Percentiles rank a stretch among this genome's conserved stretches.
Evolutionary conservation across 1,140 invertebrate species (phyloP).

Genomic region (Aplysia californica): DNA sequence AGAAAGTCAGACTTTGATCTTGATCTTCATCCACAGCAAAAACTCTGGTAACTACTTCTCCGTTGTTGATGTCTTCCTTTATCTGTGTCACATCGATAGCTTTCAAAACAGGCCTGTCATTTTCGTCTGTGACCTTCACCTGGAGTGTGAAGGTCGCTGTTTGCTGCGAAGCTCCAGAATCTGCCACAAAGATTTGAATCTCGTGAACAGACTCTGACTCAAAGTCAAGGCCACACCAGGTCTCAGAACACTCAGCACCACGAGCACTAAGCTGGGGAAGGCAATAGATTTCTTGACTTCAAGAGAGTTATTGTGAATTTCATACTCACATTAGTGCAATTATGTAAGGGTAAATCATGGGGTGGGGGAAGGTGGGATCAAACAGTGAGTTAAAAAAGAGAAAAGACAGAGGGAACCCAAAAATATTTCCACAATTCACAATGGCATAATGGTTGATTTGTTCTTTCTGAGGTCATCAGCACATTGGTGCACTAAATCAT

Average conservation of each 20-base stretch:
- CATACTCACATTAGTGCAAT: too few species aligned
- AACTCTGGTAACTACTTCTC: slow-evolving; percentile 26
- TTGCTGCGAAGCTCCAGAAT: slow-evolving; percentile 12
- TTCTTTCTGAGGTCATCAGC: too few species aligned
- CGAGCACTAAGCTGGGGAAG: neutral
- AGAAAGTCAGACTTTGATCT: slow-evolving; percentile 25
- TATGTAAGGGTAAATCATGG: too few species aligned
- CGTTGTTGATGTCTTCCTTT: slow-evolving; percentile 26
- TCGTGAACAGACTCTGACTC: slow-evolving; percentile 28
- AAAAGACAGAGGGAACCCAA: too few species aligned
- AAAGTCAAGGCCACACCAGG: slow-evolving; percentile 39
- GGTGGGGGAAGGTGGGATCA: too few species aligned
- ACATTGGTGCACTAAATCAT: too few species aligned
- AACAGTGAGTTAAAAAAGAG: too few species aligned
- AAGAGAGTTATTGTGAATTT: too few species aligned
- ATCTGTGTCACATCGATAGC: slow-evolving; percentile 22
- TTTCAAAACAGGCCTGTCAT: slow-evolving; percentile 36
- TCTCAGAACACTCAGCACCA: neutral
- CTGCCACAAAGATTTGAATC: slow-evolving; percentile 20
- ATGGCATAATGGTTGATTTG: too few species aligned
- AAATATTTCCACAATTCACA: too few species aligned
- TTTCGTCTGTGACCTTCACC: slow-evolving; percentile 37
- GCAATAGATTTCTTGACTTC: neutral
- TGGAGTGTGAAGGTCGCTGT: slow-evolving; percentile 20
- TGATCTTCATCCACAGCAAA: slow-evolving; percentile 37